phyloP scores from a whole-genome alignment of 2,113 vertebrate genomes.

The Clarias magur region DNA sequence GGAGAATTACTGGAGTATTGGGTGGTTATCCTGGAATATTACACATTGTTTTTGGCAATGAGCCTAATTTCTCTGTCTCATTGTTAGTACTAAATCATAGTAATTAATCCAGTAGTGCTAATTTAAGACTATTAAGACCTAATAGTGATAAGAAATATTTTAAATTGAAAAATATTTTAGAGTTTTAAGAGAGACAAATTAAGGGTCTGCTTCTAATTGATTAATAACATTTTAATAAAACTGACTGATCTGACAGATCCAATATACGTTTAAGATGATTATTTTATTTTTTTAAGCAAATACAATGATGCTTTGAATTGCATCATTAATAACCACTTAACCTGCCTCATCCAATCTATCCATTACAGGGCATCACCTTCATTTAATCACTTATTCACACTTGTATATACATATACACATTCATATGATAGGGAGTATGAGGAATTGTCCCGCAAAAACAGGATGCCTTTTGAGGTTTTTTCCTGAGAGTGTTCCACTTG shows the following conservation, averaged over 20 bases:
- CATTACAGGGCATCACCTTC: background rate
- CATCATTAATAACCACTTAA: background rate
- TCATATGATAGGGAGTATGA: no score
- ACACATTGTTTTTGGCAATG: constrained; percentile 29
- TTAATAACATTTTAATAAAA: background rate
- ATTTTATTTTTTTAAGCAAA: background rate
- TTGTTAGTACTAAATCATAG: background rate
- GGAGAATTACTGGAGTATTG: constrained; percentile 48
- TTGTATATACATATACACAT: background rate
- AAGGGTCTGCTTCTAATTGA: background rate
- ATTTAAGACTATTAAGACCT: background rate
- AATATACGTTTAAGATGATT: background rate
- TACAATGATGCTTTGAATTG: background rate
- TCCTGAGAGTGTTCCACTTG: no score
- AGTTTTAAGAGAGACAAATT: background rate
- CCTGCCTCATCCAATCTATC: background rate
- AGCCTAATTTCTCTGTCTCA: constrained; percentile 21
- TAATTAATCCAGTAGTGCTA: background rate
- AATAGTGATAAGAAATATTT: background rate
- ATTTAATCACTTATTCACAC: background rate
- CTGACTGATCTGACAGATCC: background rate
- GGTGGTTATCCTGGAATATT: constrained; percentile 36
- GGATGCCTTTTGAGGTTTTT: no score
- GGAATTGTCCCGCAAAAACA: no score
- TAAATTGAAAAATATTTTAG: background rate